phyloP scores from a whole-genome alignment of 2,888 invertebrate genomes.

The Rotaria magnacalcarata region DNA sequence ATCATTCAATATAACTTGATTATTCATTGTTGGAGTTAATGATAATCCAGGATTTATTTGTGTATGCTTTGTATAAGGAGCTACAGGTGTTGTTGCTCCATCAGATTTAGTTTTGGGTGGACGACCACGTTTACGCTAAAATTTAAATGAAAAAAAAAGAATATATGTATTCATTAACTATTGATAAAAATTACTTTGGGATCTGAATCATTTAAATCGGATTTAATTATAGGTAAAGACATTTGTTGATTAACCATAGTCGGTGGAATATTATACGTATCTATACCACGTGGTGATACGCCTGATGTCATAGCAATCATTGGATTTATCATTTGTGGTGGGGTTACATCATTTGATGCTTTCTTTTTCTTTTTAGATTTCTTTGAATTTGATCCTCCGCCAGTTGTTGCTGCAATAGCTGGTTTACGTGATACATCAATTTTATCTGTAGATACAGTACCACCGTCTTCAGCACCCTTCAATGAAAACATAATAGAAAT shows the following conservation, averaged over 20 bases:
- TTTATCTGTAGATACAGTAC: slow-evolving; percentile 19
- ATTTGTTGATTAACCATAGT: neutral
- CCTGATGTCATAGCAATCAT: neutral
- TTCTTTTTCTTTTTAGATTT: slow-evolving; percentile 34
- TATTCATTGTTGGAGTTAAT: slow-evolving; percentile 14
- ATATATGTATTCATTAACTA: no score
- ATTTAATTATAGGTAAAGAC: slow-evolving; percentile 26
- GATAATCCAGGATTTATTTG: neutral
- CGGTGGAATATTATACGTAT: neutral
- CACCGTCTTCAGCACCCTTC: slow-evolving; percentile 2
- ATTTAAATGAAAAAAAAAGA: neutral
- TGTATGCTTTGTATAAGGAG: neutral
- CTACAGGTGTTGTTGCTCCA: neutral
- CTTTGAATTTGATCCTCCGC: neutral
- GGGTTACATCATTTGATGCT: neutral
- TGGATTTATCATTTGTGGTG: slow-evolving; percentile 9
- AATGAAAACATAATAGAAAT: neutral
- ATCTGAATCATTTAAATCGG: neutral
- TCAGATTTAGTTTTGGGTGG: slow-evolving; percentile 8
- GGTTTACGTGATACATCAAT: slow-evolving; percentile 17
- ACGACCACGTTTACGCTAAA: slow-evolving; percentile 26
- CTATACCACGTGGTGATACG: neutral
- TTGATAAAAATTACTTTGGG: neutral
- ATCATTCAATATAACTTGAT: slow-evolving; percentile 12
- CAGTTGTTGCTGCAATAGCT: neutral